These are phyloP conservation scores for Thinocorus orbignyianus DNA, from an alignment of 2,113 vertebrate species.

Conservation along the genomic window DNA sequence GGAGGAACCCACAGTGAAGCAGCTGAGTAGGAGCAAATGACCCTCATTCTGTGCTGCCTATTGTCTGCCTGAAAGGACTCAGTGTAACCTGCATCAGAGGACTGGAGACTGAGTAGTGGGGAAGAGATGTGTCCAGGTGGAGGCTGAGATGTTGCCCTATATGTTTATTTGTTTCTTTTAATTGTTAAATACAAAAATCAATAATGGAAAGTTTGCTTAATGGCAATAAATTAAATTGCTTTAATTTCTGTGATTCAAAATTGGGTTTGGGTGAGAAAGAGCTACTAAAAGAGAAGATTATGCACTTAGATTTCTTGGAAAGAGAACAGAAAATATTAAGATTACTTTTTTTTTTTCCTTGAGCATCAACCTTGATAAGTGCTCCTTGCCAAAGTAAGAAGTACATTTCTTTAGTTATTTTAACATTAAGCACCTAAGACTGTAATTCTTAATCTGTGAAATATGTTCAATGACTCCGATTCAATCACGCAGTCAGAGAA, in stretches of 20 bases:
- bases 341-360: background rate
- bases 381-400: background rate
- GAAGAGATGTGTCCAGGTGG: background rate
- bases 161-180: background rate
- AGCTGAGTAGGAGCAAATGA: background rate
- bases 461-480: background rate
- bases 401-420: background rate
- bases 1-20: background rate
- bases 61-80: accelerated
- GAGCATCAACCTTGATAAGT: background rate
- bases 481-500: background rate
- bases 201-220: background rate
- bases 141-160: background rate
- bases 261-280: background rate
- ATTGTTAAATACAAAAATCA: background rate
- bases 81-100: background rate
- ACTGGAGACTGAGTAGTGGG: accelerated
- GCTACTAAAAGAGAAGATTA: background rate
- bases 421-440: background rate
- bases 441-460: background rate
- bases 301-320: background rate
- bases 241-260: background rate
- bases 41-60: accelerated
- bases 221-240: background rate
- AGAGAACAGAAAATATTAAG: background rate